These are phyloP conservation scores for Oenanthe melanoleuca DNA, from an alignment of 2,113 vertebrate species.

Conservation along the genomic window DNA sequence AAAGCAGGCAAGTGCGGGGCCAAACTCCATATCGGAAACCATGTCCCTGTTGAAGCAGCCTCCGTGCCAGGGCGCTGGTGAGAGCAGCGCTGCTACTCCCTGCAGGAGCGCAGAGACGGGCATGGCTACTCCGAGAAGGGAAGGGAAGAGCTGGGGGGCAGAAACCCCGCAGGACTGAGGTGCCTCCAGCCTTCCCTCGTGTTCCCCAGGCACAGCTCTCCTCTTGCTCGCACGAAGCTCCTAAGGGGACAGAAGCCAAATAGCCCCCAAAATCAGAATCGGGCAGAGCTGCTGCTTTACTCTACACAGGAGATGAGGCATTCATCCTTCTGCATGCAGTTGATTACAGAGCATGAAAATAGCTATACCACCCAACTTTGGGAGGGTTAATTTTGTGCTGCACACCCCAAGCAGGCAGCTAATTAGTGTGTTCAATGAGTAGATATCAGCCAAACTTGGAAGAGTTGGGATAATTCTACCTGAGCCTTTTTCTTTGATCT, in stretches of 20 bases:
- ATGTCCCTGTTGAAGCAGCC: background rate
- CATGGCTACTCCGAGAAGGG: background rate
- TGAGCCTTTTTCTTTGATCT: slow-evolving; percentile 43
- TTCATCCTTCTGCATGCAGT: background rate
- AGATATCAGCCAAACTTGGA: slow-evolving; percentile 20
- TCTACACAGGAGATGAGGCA: background rate
- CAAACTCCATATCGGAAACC: background rate
- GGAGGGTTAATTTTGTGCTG: slow-evolving; percentile 16
- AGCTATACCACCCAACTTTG: background rate
- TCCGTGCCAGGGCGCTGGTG: background rate
- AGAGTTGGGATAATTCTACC: slow-evolving; percentile 33
- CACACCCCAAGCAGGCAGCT: background rate
- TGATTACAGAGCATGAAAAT: background rate
- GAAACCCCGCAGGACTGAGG: background rate
- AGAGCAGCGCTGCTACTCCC: background rate
- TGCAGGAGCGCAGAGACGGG: background rate
- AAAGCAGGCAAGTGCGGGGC: background rate
- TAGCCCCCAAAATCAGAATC: background rate
- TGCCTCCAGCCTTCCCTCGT: background rate
- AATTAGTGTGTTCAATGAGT: slow-evolving; percentile 42
- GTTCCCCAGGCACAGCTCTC: background rate
- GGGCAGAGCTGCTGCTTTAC: background rate
- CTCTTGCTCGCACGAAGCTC: background rate
- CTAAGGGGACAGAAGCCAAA: background rate
- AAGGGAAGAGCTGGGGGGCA: background rate